Evolutionary conservation across 1,140 invertebrate species (phyloP).

Genomic region (Pollicipes pollicipes): DNA sequence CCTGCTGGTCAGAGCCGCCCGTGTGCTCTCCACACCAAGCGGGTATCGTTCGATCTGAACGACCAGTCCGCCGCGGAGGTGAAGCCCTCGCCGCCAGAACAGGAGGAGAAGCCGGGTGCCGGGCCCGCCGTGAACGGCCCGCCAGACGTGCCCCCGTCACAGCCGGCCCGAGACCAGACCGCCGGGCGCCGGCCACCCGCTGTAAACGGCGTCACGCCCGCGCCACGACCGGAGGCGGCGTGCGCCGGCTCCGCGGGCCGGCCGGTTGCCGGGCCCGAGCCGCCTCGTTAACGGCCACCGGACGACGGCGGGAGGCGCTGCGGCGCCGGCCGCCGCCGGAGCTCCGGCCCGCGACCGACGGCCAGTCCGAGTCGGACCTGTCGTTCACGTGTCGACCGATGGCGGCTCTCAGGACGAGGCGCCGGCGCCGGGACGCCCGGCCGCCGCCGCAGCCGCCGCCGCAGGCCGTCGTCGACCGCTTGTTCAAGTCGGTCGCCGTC

Average conservation of each 20-base stretch:
- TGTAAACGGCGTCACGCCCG: background rate
- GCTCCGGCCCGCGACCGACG: no score
- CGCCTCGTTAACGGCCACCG: no score
- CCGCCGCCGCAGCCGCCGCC: slow-evolving; percentile 4
- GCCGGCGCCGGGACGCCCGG: background rate
- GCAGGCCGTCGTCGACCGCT: slow-evolving; percentile 13
- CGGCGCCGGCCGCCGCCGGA: no score
- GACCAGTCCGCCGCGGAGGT: background rate
- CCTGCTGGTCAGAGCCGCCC: slow-evolving; percentile 9
- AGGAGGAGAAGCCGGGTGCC: background rate
- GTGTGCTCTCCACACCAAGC: background rate
- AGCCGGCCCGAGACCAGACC: no score
- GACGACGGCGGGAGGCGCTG: no score
- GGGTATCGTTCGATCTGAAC: background rate
- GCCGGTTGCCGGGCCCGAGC: no score
- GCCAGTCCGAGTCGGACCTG: slow-evolving; percentile 6
- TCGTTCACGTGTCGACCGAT: background rate
- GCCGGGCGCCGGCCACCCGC: no score
- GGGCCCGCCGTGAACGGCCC: background rate
- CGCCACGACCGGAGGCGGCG: no score
- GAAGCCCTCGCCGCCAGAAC: background rate
- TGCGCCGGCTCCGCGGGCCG: no score
- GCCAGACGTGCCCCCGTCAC: no score
- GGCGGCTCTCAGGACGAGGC: background rate
- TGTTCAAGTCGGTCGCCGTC: slow-evolving; percentile 2